Percentiles rank a stretch among this genome's conserved stretches.
Conservation (phyloP, 2,888 invertebrate genomes). For the Glyphotaelius pellucidus region DNA sequence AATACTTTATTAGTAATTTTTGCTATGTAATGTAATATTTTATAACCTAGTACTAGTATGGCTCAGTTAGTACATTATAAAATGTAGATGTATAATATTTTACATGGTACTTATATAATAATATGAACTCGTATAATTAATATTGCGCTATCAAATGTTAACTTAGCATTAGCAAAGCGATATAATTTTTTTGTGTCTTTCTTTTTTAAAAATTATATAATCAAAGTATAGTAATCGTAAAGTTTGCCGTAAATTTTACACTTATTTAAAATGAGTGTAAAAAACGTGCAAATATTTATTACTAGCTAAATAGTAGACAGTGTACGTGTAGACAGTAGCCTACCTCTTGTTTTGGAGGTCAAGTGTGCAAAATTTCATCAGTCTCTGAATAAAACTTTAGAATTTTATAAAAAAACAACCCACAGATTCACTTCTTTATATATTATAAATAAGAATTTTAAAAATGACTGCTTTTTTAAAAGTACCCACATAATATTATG, state of each 20-base stretch:
- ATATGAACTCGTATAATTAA: not conserved
- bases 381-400: too few species aligned
- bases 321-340: too few species aligned
- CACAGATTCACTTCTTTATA: too few species aligned
- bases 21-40: not conserved
- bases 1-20: not conserved
- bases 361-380: too few species aligned
- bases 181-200: not conserved
- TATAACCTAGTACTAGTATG: constrained; percentile 2
- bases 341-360: too few species aligned
- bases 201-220: not conserved
- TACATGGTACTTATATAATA: not conserved
- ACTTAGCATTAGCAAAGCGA: not conserved
- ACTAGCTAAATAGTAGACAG: too few species aligned
- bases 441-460: not conserved
- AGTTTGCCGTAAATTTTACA: not conserved
- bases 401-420: too few species aligned
- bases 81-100: not conserved
- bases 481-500: not conserved
- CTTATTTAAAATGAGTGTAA: not conserved
- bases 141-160: not conserved
- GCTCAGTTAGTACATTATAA: not conserved
- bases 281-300: not conserved
- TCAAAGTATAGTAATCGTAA: not conserved
- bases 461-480: not conserved